Evolutionary conservation across 35 echinoderm and acorn worm species (phyloP), one percentile per base, ranked within the genome.

Genomic region (Nesometra sesokonis): DNA sequence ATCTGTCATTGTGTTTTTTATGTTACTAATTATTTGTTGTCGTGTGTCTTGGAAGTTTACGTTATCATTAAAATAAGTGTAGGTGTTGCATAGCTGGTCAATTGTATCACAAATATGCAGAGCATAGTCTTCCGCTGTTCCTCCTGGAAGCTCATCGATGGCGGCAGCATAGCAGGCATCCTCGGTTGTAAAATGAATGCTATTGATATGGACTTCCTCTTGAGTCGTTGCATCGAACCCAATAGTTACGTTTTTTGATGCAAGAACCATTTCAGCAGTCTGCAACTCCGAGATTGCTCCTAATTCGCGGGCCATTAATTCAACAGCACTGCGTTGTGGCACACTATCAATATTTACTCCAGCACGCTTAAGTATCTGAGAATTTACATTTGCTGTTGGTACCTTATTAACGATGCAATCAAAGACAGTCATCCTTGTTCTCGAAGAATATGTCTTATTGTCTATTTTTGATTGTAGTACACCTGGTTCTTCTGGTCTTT

Each of bases 151-250:
- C 47, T 88, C 78, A 88, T 88, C 79, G 5, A 88, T 31, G 19
- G 87, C 87, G 31, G 57, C 52, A 34, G 80, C 78, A 33, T 91
- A 13, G 77, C 89, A 91, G 19, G 79, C 46, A 17, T 36, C 32
- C 80, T 91, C 17, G 40, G 84, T 86, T 30, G 89, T 91, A 0
- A 91, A 29, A 43, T 91, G 90, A 7, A 89, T 78, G 31, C 80
- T 77, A 36, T 89, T 89, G 21, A 89, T 37, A 76, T 89, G 88
- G 7, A 84, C 82, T 17, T 81, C 88, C 17, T 89, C 81, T 47
- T 84, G 88, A 29, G 88, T 89, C 0, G 57, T 89, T 31, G 82
- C 88, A 32, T 89, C 88, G 77, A 89, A 89, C 5, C 81, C 88
- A 35, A 89, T 3, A 0, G 81, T 89, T 0, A 89, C 47, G 77